Evolutionary conservation across 2,797 vertebrate genomes (phyloP), one percentile per base, ranked within the genome.

Genomic region (Manis pentadactyla): DNA sequence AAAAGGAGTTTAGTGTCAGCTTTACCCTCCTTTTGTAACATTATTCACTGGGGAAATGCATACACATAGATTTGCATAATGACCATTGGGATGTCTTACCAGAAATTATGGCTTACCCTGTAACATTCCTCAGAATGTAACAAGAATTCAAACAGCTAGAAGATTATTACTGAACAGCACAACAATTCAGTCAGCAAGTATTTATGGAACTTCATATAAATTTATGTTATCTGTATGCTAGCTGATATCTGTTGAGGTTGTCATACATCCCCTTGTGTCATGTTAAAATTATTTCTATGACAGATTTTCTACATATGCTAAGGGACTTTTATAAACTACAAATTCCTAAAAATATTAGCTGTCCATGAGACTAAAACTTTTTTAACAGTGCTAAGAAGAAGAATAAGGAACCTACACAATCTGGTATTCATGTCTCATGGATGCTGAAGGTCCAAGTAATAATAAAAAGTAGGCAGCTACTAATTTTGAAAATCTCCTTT

Each of bases 281-380:
- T 84, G 84, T n/a, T 13, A 84, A 75, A 94, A 85, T 53, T 53
- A 90, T 86, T 90, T 79, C 42, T 90, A 53, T 63, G 34, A 27
- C 23, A 90, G 34, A 29, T 68, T 94, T 90, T 78, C 87, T 86
- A 90, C n/a, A 63, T 63, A 61, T 7, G 10, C 18, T 71, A 64
- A 78, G 55, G 29, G 19, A 1, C 37, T 69, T 69, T 87, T 37
- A 64, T 15, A 81, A 87, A 82, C 21, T 71, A 78, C 15, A 53
- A 93, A 81, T 88, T 53, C 29, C 27, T 46, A 61, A 79, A 93
- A 59, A 63, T n/a, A 74, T 27, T n/a, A 84, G 46, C 69, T 64
- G 5, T 57, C 46, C 18, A 14, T 21, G 49, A 34, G 37, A 57
- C 14, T 39, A 85, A 66, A 55, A 42, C 14, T 34, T 57, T 34